Evolutionary conservation across 2,888 invertebrate genomes (phyloP), one percentile per base, ranked within the genome.

Genomic region (Danaus chrysippus): DNA sequence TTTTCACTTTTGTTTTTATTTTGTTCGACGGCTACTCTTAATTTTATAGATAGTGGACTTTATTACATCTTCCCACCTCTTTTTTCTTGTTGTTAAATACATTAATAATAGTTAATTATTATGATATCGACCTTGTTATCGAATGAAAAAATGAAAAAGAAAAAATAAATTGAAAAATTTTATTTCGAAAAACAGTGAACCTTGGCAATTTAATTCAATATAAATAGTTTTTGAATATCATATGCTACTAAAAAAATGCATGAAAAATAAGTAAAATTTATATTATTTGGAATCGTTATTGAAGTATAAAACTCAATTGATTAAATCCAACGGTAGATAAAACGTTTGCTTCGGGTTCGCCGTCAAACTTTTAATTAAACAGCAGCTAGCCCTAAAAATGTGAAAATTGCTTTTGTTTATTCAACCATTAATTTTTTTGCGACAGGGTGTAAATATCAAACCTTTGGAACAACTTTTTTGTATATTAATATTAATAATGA

Each of bases 331-430:
- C 55, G 55, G 60, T 55, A 53, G 65, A 62, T 66, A 64, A 66
- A 66, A 60, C 58, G 54, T 57, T 59, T 49, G 61, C 55, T 68
- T 60, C 63, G 52, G 61, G 63, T 63, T 67, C 61, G 44, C 59
- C 63, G 59, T 58, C 63, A 65, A 67, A 67, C 59, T 65, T 67
- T 65, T 67, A 65, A 65, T 67, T 67, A 67, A 63, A 63, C 56
- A 65, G 56, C 59, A 65, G 58, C 62, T 58, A 64, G 64, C 66
- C 64, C 64, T 64, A 62, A 66, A 49, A 62, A 65, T 57, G 59
- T 44, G 59, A 68, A 68, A 65, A 65, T 65, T 67, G 65, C 60
- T 56, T 55, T 66, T 66, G 66, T 66, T 66, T 64, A 66, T 66
- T 58, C 62, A 62, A 60, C 64, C 66, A 64, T 66, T 66, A 66